Evolutionary conservation across 1,140 invertebrate genomes (phyloP), one percentile per base, ranked within the genome.

Genomic region (Eupristina koningsbergeri): DNA sequence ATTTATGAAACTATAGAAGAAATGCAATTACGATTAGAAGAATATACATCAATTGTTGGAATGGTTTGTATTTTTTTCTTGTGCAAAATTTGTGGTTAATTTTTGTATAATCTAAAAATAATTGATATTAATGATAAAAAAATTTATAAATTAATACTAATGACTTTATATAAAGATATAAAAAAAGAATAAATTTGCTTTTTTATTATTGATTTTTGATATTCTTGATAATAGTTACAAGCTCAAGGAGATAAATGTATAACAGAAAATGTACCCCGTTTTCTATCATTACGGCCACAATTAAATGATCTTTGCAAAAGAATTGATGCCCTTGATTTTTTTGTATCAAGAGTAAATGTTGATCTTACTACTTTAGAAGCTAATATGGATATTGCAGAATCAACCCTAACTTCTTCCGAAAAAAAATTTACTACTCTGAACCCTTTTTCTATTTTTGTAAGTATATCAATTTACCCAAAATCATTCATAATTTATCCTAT

Each of bases 1-100:
- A 78, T 89, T 58, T 84, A 88, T 29, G 86, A 89, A 69, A 79
- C 84, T 29, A 81, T 88, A 73, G 88, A 89, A 50, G 88, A 89
- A 85, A 89, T 89, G 88, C 87, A 89, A 79, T 86, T 87, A 36
- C 84, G 87, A 5, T 82, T 89, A 22, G 88, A 89, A 83, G 88
- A 89, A 86, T 89, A 88, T 81, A 86, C 85, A 58, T 88, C 88
- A 11, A 85, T 89, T 3, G 84, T 87, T 82, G 85, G 86, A 86
- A 89, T 88, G 88, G 88, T 89, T 86, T 80, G 78, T 79, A 67
- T 39, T 73, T 58, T 58, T 58, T 26, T 50, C n/a, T n/a, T n/a
- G n/a, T n/a, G n/a, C n/a, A n/a, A n/a, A n/a, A n/a, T n/a, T n/a
- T n/a, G n/a, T n/a, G n/a, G n/a, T n/a, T n/a, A n/a, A n/a, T n/a